Conservation (phyloP, 2,888 invertebrate genomes). For the Hipparchia semele region DNA sequence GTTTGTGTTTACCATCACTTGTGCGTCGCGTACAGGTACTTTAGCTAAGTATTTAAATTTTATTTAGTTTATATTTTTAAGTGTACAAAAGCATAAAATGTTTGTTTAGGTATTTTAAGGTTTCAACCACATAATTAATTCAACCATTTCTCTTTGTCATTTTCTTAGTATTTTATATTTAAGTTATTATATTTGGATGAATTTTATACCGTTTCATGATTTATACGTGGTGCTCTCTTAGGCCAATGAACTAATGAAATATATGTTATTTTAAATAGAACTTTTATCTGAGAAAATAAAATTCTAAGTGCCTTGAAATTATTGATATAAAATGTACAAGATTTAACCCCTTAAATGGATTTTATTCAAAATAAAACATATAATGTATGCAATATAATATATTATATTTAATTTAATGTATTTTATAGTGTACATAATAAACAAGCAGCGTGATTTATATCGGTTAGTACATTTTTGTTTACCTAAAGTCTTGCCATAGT, state of each 20-base stretch:
- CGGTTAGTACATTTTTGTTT: not conserved
- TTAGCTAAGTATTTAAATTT: not conserved
- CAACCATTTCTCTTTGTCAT: not conserved
- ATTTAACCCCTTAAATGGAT: not conserved
- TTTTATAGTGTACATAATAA: not conserved
- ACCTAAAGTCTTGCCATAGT: not conserved
- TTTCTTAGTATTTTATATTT: not conserved
- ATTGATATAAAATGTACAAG: conserved; percentile 7
- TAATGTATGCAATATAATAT: not conserved
- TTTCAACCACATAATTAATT: not conserved
- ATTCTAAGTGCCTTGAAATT: conserved; percentile 6
- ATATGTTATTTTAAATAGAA: not conserved
- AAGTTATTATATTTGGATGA: not conserved
- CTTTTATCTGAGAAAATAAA: not conserved
- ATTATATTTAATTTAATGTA: not conserved
- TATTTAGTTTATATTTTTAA: not conserved
- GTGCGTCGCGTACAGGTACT: not conserved
- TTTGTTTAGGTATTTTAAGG: not conserved
- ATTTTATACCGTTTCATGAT: not conserved
- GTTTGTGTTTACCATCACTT: conserved; percentile 1
- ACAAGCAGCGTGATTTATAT: not conserved
- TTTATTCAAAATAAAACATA: not conserved
- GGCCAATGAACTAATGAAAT: not conserved
- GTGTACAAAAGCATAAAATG: not conserved
- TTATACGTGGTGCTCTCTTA: not conserved